phyloP scores from a whole-genome alignment of 2,888 invertebrate genomes.

The Dexiosoma caninum region DNA sequence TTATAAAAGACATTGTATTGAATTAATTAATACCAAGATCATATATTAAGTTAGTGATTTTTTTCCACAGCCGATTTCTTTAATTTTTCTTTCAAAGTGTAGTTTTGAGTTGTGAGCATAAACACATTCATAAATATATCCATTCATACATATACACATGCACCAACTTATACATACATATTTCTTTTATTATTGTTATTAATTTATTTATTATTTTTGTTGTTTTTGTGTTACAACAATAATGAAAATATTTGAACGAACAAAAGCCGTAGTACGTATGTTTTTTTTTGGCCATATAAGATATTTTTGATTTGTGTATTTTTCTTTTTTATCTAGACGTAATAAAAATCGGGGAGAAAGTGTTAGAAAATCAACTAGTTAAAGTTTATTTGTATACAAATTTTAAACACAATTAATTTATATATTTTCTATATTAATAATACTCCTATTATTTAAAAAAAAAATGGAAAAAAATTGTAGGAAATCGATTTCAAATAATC shows the following conservation, averaged over 20 bases:
- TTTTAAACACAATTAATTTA: constrained; percentile 18
- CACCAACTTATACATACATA: neutral
- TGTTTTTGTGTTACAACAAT: constrained; percentile 17
- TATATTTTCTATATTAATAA: no score
- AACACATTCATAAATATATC: constrained; percentile 7
- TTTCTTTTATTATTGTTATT: constrained; percentile 21
- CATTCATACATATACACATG: neutral
- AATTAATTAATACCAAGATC: constrained; percentile 58
- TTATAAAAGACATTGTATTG: constrained; percentile 50
- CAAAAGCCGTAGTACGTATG: constrained; percentile 15
- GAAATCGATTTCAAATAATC: constrained; percentile 18
- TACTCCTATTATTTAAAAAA: no score
- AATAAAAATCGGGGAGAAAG: constrained; percentile 50
- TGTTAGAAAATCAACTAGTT: constrained; percentile 23
- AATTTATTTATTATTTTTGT: constrained; percentile 22
- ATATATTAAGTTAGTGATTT: constrained; percentile 30
- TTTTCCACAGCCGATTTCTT: constrained; percentile 10
- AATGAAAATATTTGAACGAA: constrained; percentile 32
- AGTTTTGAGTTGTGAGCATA: constrained; percentile 17
- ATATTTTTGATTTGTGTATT: neutral
- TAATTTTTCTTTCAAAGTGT: constrained; percentile 16
- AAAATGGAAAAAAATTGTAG: neutral
- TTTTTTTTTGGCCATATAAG: constrained; percentile 3
- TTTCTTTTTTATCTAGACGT: neutral
- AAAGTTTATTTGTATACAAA: neutral